Conservation (phyloP, 1,140 invertebrate species). For the Drosophila ficusphila region DNA sequence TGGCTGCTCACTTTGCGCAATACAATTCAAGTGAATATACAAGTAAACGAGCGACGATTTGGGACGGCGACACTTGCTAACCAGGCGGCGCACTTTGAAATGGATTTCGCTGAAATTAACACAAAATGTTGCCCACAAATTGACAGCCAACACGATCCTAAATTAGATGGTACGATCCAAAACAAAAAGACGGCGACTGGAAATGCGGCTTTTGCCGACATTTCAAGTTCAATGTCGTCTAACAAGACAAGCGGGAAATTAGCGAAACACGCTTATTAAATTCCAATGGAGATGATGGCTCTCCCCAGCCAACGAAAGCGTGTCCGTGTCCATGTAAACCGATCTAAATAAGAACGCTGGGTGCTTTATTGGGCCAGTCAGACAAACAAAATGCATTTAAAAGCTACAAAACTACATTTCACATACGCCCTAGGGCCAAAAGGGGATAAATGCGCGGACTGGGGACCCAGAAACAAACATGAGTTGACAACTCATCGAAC, state of each 20-base stretch:
- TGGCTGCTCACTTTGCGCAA: constrained; percentile 38
- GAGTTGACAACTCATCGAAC: constrained; percentile 84
- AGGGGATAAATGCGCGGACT: constrained; percentile 14
- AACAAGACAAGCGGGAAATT: constrained; percentile 58
- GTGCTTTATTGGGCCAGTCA: constrained; percentile 76
- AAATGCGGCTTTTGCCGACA: constrained; percentile 26
- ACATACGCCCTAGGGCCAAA: constrained; percentile 24
- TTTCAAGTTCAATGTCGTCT: constrained; percentile 71
- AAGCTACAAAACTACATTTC: constrained; percentile 81
- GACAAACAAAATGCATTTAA: constrained; percentile 83
- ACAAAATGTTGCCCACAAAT: constrained; percentile 63
- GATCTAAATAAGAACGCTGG: constrained; percentile 75
- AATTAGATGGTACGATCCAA: constrained; percentile 57
- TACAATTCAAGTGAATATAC: constrained; percentile 47
- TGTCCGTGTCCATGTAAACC: constrained; percentile 77
- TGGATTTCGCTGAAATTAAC: constrained; percentile 59
- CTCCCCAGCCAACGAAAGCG: constrained; percentile 28
- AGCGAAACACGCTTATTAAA: constrained; percentile 77
- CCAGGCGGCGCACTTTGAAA: constrained; percentile 63
- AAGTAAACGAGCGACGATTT: constrained; percentile 18
- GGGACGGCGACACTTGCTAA: constrained; percentile 60
- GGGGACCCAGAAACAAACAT: constrained; percentile 64
- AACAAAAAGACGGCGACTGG: constrained; percentile 24
- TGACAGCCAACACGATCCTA: constrained; percentile 75
- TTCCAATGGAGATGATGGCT: constrained; percentile 39